Evolutionary conservation across 2,797 vertebrate genomes (phyloP), one percentile per base, ranked within the genome.

Genomic region (Epinephelus awoara): DNA sequence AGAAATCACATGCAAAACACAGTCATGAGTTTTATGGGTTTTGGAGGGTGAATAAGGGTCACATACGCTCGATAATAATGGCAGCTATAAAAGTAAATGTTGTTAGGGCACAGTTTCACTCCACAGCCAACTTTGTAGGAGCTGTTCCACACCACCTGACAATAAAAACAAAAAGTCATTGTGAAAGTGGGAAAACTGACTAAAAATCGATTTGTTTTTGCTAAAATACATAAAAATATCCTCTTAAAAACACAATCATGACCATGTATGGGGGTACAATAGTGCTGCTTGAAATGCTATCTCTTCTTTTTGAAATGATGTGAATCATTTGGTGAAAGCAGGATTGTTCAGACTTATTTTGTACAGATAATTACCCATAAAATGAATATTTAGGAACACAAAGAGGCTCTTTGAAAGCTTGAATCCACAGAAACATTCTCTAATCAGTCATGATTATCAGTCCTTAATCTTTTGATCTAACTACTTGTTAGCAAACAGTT

Each of bases 31-130:
- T 42, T 42, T 42, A 14, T 3, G 2, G 4, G 2, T 61, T 61
- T n/a, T 50, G 18, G 13, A 18, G 4, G 18, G 44, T 34, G 19
- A 40, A 50, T 4, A 27, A 27, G n/a, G 23, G 19, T 67, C 13
- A 94, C 95, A 0, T 94, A 96, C 95, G 94, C 94, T 87, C 94
- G 62, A 12, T 75, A 96, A 58, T 95, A 96, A 7, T 93, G 92
- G 68, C 95, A 96, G 77, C 42, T 87, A 0, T 94, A 95, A 79
- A 92, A 86, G 66, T 92, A 95, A 46, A n/a, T 55, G 47, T 47
- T 8, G 38, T 51, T 27, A 0, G 71, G 61, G n/a, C 95, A 96
- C 13, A 61, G 1, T 1, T 58, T 50, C 56, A 91, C 29, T 19
- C 87, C 95, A 56, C 95, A 96, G 61, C 95, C 95, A 0, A 96